Percentiles rank a stretch among this genome's conserved stretches.
Conservation (phyloP, 1,140 invertebrate genomes). For the Saccostrea glomerata region DNA sequence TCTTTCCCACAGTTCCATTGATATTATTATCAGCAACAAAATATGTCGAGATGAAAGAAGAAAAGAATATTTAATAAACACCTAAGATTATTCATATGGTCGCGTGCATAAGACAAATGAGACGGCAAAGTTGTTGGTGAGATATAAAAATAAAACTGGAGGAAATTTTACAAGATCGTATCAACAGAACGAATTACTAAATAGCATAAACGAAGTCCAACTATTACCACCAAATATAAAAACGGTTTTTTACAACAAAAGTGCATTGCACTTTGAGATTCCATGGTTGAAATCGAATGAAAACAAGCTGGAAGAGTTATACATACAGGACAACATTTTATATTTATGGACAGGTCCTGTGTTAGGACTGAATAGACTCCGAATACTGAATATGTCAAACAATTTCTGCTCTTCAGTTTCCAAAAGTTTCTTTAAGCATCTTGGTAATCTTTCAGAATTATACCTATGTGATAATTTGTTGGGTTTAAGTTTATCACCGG, state of each 20-base stretch:
- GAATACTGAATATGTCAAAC: neutral
- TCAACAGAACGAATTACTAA: too few relatives aligned
- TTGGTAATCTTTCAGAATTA: conserved; percentile 4
- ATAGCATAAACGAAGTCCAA: too few relatives aligned
- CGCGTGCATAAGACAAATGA: too few relatives aligned
- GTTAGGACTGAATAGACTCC: too few relatives aligned
- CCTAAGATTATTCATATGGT: too few relatives aligned
- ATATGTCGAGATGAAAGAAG: neutral
- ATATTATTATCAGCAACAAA: too few relatives aligned
- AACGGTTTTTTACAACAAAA: neutral
- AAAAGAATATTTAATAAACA: too few relatives aligned
- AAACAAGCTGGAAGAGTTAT: conserved; percentile 31
- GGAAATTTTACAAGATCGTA: too few relatives aligned
- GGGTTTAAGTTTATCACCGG: conserved; percentile 41
- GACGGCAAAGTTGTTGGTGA: too few relatives aligned
- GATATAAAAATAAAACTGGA: too few relatives aligned
- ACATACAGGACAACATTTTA: conserved; percentile 41
- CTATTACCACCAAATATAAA: neutral
- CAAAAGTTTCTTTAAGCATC: conserved; percentile 11
- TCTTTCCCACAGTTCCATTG: too few relatives aligned
- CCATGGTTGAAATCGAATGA: neutral
- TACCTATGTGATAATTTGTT: conserved; percentile 40
- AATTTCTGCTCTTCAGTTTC: conserved; percentile 49
- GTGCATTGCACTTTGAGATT: neutral
- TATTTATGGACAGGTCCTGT: neutral